Percentiles rank a stretch among this genome's conserved stretches.
Evolutionary conservation across 2,888 invertebrate species (phyloP).

Genomic region (Drosophila formosana): DNA sequence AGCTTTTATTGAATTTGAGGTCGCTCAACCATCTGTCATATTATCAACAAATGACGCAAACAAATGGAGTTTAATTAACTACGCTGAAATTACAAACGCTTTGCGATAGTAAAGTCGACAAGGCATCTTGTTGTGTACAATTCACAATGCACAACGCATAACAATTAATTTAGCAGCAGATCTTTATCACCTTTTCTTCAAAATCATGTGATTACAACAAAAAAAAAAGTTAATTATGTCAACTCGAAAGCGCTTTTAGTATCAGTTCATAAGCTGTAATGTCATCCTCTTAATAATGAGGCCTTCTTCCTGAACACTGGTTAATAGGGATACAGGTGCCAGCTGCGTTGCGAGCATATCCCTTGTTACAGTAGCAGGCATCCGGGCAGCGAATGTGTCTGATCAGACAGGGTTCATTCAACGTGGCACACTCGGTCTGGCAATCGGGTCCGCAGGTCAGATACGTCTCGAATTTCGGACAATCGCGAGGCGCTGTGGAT

Average conservation of each 20-base stretch:
- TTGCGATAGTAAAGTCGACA: neutral
- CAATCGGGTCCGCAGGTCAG: conserved; percentile 76
- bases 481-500: conserved; percentile 57
- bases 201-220: conserved; percentile 10
- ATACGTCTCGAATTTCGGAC: conserved; percentile 72
- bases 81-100: neutral
- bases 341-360: conserved; percentile 72
- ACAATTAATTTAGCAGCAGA: neutral
- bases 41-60: neutral
- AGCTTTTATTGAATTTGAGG: neutral
- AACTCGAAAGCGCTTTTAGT: conserved; percentile 10
- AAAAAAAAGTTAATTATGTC: conserved; percentile 3
- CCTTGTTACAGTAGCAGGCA: conserved; percentile 82
- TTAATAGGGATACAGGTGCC: conserved; percentile 71
- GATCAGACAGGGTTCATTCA: conserved; percentile 75
- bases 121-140: neutral
- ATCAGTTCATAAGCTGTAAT: conserved; percentile 10
- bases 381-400: conserved; percentile 76
- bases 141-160: neutral
- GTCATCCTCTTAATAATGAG: neutral
- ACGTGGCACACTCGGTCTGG: conserved; percentile 80
- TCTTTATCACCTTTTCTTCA: neutral
- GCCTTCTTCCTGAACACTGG: conserved; percentile 7
- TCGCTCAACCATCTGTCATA: conserved; percentile 9
- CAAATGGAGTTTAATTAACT: neutral